Base-by-base conservation (phyloP, 2,888 invertebrate genomes). In the Limnephilus marmoratus region DNA sequence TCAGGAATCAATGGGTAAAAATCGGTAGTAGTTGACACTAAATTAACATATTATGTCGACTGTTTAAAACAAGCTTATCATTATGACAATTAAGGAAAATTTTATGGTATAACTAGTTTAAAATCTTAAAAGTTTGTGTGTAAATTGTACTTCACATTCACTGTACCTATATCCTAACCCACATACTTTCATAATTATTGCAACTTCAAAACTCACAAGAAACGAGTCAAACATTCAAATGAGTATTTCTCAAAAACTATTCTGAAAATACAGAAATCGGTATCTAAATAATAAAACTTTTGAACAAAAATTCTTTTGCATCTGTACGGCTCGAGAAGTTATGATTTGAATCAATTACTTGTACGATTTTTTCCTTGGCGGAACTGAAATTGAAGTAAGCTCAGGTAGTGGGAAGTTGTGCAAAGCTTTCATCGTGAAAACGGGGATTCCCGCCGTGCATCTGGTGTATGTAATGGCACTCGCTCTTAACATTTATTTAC, bases 401-500 rank as follows among this genome's bases (percentile, higher is more conserved):
- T 83, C 83, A 34, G 3, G 31, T 24, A 37, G 83, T 83, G 83
- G 83, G 34, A 83, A 83, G 83, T 41, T 37, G 83, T 34, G 34
- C 37, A 83, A 83, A 83, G 37, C 37, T 83, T 83, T 34, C 18
- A 83, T 34, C 37, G 37, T 83, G 37, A 83, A 83, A 37, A 37
- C 18, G 37, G 24, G 37, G 13, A 41, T 68, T 68, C 68, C 68
- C 68, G 83, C 83, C 37, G 83, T 49, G 93, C 93, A 93, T 93
- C 90, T 93, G 93, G 93, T 90, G 92, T 90, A 34, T 85, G 91
- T 93, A 93, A 93, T 92, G 91, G 92, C 85, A 90, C 93, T 91
- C 88, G 90, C 81, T 83, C 92, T 91, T 92, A 93, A 92, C 93
- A 93, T 93, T 92, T 93, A 93, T 93, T 93, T 91, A 93, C 93